Evolutionary conservation across 2,113 vertebrate species (phyloP).

Genomic region (Callorhinus ursinus): DNA sequence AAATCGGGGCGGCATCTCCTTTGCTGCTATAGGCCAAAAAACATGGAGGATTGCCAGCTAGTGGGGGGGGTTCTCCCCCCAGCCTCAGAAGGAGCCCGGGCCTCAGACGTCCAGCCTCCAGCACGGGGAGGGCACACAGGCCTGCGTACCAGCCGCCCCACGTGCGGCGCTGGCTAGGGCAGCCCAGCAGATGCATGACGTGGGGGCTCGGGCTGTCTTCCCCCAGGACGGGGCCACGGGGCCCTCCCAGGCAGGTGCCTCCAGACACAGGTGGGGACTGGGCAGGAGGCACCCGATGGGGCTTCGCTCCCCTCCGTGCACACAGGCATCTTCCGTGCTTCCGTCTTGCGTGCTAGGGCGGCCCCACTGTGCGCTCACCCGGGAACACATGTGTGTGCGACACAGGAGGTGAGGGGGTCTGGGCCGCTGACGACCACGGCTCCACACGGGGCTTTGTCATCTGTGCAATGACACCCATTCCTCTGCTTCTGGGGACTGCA

Average conservation of each 20-base stretch:
- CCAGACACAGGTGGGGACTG: neutral
- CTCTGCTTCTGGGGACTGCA: neutral
- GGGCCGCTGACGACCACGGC: neutral
- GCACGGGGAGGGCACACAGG: fast-evolving
- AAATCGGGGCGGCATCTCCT: neutral
- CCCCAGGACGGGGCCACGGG: neutral
- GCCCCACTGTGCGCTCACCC: fast-evolving
- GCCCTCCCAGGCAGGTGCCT: neutral
- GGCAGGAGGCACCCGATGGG: neutral
- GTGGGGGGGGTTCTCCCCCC: fast-evolving
- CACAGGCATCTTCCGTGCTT: fast-evolving
- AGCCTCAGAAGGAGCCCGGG: neutral
- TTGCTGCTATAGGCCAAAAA: fast-evolving
- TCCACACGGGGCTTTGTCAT: fast-evolving
- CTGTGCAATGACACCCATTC: too few species aligned
- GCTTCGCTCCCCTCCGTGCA: neutral
- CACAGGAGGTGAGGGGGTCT: fast-evolving
- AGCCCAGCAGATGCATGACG: fast-evolving
- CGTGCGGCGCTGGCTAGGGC: fast-evolving
- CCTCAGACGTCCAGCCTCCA: neutral
- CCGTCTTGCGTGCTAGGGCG: fast-evolving
- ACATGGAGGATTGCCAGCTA: fast-evolving
- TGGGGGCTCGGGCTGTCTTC: neutral
- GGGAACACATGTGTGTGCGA: fast-evolving
- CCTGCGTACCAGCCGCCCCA: too few species aligned